A percentile compares a stretch with the other conserved stretches of the same genome.
These are phyloP conservation scores for Trachymyrmex septentrionalis DNA, from an alignment of 1,140 invertebrate species.

Conservation along the genomic window DNA sequence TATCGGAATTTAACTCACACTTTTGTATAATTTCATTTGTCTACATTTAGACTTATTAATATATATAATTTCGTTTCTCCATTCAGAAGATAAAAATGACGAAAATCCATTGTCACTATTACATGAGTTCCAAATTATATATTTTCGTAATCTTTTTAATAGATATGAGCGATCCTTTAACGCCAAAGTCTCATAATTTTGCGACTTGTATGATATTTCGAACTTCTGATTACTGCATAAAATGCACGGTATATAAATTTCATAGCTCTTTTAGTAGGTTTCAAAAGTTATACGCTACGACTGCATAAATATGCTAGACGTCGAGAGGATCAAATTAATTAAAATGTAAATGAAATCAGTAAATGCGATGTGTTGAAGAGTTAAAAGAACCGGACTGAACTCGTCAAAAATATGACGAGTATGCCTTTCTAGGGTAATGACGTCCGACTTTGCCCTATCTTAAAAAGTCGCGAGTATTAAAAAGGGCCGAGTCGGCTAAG, in stretches of 20 bases:
- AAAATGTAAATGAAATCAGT: constrained; percentile 46
- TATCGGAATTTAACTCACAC: neutral
- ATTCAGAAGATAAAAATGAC: neutral
- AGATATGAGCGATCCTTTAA: neutral
- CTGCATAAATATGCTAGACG: constrained; percentile 18
- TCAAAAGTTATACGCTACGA: constrained; percentile 21
- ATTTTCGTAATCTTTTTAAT: neutral
- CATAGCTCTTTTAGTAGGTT: constrained; percentile 29
- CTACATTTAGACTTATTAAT: neutral
- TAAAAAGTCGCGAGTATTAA: constrained; percentile 49
- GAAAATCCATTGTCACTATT: neutral
- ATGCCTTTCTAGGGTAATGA: constrained; percentile 35
- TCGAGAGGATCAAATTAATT: constrained; percentile 37
- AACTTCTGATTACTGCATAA: neutral
- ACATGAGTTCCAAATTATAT: neutral
- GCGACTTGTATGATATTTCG: neutral
- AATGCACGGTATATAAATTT: constrained; percentile 22
- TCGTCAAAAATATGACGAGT: constrained; percentile 17
- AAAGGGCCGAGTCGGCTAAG: constrained; percentile 68
- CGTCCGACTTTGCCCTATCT: neutral
- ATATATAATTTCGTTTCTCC: neutral
- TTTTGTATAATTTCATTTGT: too few relatives aligned
- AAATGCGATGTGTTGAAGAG: constrained; percentile 32
- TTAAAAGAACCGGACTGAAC: constrained; percentile 33
- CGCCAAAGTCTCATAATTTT: neutral